phyloP scores from a whole-genome alignment of 1,140 invertebrate genomes.

The Gyrodactylus salaris region DNA sequence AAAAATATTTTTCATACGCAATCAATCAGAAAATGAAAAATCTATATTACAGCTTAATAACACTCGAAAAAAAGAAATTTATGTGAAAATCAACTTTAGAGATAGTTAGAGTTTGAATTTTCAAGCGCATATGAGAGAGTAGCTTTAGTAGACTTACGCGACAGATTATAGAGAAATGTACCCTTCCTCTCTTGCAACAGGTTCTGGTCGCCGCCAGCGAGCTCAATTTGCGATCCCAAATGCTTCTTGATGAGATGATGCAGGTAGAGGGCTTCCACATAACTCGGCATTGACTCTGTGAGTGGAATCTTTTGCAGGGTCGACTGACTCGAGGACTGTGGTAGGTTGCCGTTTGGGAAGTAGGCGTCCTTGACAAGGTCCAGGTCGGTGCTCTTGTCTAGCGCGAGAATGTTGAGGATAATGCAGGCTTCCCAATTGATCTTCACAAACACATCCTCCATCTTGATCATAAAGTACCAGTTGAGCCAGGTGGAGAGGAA shows the following conservation, averaged over 20 bases:
- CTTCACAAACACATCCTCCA: background rate
- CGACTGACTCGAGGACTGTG: background rate
- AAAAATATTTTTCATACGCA: too few species aligned
- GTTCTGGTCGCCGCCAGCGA: background rate
- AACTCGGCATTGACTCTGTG: background rate
- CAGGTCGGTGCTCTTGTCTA: background rate
- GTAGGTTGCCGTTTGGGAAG: background rate
- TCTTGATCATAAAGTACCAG: background rate
- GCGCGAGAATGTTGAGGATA: background rate
- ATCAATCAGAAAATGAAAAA: too few species aligned
- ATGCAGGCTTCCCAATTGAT: background rate
- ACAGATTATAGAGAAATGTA: background rate
- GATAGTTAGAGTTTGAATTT: too few species aligned
- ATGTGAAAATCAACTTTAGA: too few species aligned
- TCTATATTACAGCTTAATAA: too few species aligned
- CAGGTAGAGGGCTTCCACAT: background rate
- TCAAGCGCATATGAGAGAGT: too few species aligned
- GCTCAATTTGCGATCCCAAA: background rate
- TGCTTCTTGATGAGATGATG: background rate
- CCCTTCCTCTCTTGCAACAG: background rate
- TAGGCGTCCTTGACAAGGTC: background rate
- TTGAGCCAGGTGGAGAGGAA: background rate
- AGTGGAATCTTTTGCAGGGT: background rate
- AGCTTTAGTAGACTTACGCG: too few species aligned
- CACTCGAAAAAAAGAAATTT: too few species aligned